These are phyloP conservation scores for Siphamia tubifer DNA, from an alignment of 2,113 vertebrate genomes.

Conservation along the genomic window DNA sequence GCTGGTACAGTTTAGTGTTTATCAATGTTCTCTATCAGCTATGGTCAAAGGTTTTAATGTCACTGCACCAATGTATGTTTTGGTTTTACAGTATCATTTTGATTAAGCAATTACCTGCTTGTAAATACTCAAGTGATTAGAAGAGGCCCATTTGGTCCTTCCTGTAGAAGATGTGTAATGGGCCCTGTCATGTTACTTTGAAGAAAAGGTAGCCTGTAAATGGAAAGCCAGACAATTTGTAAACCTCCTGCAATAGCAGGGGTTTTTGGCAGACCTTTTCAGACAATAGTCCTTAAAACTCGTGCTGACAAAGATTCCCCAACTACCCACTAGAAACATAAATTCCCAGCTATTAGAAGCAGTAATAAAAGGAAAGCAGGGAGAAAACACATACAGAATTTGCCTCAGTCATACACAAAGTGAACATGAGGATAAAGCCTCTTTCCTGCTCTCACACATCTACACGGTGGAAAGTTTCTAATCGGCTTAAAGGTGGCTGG, in stretches of 20 bases:
- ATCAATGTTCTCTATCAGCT: constrained; percentile 49
- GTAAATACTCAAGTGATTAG: constrained; percentile 68
- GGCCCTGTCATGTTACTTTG: constrained; percentile 66
- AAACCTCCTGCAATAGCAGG: constrained; percentile 69
- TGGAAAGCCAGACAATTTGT: constrained; percentile 70
- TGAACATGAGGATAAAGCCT: constrained; percentile 53
- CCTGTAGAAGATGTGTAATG: constrained; percentile 68
- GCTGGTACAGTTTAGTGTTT: constrained; percentile 35
- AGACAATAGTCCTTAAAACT: constrained; percentile 46
- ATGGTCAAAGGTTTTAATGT: constrained; percentile 33
- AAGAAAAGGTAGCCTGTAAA: constrained; percentile 69
- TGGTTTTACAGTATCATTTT: constrained; percentile 42
- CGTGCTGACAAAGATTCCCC: constrained; percentile 39
- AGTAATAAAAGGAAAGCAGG: constrained; percentile 28
- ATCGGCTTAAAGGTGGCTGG: constrained; percentile 69
- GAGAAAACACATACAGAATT: constrained; percentile 57
- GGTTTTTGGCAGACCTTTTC: constrained; percentile 69
- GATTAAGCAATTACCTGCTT: constrained; percentile 68
- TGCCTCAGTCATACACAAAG: constrained; percentile 63
- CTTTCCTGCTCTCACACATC: constrained; percentile 55
- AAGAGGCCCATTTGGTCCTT: constrained; percentile 66
- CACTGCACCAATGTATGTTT: constrained; percentile 40
- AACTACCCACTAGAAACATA: constrained; percentile 29
- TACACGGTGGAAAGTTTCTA: constrained; percentile 70
- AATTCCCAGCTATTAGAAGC: constrained; percentile 14